Percentiles rank a stretch among this genome's conserved stretches.
Evolutionary conservation across 2,888 invertebrate genomes (phyloP).

Genomic region (Mylabris sibirica): DNA sequence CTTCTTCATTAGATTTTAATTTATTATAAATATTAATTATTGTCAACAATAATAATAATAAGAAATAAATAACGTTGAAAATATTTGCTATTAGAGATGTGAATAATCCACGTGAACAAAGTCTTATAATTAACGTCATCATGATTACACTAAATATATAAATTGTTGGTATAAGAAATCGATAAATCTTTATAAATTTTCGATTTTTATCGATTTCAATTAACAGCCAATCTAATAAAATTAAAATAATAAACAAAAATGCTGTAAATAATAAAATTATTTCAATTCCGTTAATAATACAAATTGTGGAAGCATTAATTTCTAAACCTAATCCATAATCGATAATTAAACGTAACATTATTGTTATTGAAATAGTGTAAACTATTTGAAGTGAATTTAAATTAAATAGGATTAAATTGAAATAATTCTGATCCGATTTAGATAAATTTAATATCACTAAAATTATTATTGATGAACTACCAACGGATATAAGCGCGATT

Average conservation of each 20-base stretch:
- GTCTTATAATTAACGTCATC: background rate
- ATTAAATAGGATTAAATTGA: slow-evolving; percentile 14
- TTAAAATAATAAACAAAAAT: slow-evolving; percentile 17
- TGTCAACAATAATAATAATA: slow-evolving; percentile 17
- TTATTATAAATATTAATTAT: slow-evolving; percentile 25
- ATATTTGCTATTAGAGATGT: slow-evolving; percentile 1
- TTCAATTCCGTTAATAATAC: slow-evolving; percentile 11
- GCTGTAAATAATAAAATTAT: slow-evolving; percentile 2
- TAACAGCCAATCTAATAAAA: slow-evolving; percentile 20
- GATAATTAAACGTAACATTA: slow-evolving; percentile 7
- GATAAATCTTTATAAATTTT: slow-evolving; percentile 21
- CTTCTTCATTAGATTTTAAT: background rate
- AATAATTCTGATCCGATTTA: slow-evolving; percentile 2
- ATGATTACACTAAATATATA: slow-evolving; percentile 15
- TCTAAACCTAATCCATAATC: slow-evolving; percentile 8
- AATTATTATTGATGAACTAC: slow-evolving; percentile 4
- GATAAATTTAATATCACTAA: slow-evolving; percentile 11
- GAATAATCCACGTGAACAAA: slow-evolving; percentile 7
- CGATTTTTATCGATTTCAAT: slow-evolving; percentile 12
- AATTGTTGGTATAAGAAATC: slow-evolving; percentile 17
- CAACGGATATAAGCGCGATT: background rate
- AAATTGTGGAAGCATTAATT: background rate
- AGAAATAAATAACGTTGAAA: background rate
- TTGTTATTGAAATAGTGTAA: slow-evolving; percentile 12
- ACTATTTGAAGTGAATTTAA: slow-evolving; percentile 17